A percentile compares a stretch with the other conserved stretches of the same genome.
phyloP scores from a whole-genome alignment of 2,797 vertebrate species.

The Hapalemur alaotrensis region DNA sequence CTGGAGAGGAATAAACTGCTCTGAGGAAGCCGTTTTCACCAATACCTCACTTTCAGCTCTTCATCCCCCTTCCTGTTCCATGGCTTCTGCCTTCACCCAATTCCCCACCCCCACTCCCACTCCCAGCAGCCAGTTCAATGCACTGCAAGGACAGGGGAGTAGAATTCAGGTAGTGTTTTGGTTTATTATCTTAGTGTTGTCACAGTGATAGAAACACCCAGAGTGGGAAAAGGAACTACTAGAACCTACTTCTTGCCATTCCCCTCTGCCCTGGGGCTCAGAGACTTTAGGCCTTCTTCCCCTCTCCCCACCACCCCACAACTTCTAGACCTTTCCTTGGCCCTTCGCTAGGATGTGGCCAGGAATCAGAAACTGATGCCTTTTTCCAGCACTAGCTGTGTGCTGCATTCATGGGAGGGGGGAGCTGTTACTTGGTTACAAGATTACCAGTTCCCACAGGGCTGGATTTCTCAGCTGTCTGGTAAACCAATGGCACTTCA shows the following conservation, averaged over 20 bases:
- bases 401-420: background rate
- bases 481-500: constrained; percentile 40
- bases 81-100: background rate
- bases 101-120: background rate
- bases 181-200: constrained; percentile 78
- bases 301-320: background rate
- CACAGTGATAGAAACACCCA: constrained; percentile 68
- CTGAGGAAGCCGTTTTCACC: background rate
- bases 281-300: constrained; percentile 28
- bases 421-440: background rate
- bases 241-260: background rate
- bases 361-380: background rate
- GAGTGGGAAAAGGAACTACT: background rate
- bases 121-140: background rate
- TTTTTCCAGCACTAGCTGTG: background rate
- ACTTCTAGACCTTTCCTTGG: constrained; percentile 21
- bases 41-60: background rate
- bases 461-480: background rate
- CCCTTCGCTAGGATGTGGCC: background rate
- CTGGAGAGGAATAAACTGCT: background rate
- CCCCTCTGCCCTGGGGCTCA: constrained; percentile 21
- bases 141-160: background rate
- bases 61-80: background rate
- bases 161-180: constrained; percentile 70
- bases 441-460: background rate